Base-by-base conservation (phyloP, 2,888 invertebrate genomes). In the Chelonus formosanus region DNA sequence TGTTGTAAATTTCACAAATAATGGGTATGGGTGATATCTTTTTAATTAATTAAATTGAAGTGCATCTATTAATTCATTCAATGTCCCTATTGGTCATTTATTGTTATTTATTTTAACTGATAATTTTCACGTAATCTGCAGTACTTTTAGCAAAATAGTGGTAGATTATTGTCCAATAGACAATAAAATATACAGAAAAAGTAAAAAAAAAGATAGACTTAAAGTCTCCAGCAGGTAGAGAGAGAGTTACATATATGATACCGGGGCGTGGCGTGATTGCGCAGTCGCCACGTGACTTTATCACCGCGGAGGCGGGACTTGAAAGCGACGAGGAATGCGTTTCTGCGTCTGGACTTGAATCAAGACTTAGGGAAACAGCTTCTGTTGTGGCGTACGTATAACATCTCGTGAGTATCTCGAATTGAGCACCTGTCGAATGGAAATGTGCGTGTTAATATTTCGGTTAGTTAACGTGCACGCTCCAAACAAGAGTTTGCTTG, bases 261-360 rank as follows among this genome's bases (percentile, higher is more conserved):
- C 56, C 32, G 57, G 72, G 79, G 81, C 79, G 80, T 77, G 78
- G 76, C 74, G 59, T 68, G 60, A 68, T 63, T 73, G 79, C 79
- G 79, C 81, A 80, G 76, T 67, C 80, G 78, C 80, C 77, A 77
- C 79, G 76, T 76, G 77, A 76, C 65, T 73, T 70, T 70, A 47
- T 62, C 40, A 47, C 43, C 43, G 48, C 55, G 73, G 71, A 74
- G 81, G 80, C 80, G 80, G 78, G 77, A 75, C 79, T 77, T 59
- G 71, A 67, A 73, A 67, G 71, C 69, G 67, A 71, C 62, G 70
- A 74, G 45, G 34, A 47, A 34, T 47, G 47, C 44, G 34, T 34
- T 31, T 5, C 36, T 4, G 54, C 35, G n/a, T 54, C 36, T 40
- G 40, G 6, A 40, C 5, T 40, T 40, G 6, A 40, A 40, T 5